phyloP scores from a whole-genome alignment of 2,888 invertebrate genomes.

The Crepidodera aurea region DNA sequence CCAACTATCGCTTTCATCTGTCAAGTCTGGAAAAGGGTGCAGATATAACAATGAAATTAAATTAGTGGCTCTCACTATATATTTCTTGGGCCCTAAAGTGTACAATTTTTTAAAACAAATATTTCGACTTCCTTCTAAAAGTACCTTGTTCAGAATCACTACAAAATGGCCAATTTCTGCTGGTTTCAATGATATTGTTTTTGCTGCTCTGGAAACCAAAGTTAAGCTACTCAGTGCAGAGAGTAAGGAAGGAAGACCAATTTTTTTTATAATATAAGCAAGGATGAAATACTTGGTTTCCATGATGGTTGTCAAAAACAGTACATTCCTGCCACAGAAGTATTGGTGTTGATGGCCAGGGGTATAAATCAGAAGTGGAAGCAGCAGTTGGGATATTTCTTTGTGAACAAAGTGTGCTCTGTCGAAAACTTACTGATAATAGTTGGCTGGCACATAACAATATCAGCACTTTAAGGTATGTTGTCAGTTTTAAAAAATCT shows the following conservation, averaged over 20 bases:
- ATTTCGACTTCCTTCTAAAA: too few relatives aligned
- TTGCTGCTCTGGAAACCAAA: too few relatives aligned
- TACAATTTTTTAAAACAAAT: too few relatives aligned
- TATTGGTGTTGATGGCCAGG: slow-evolving; percentile 13
- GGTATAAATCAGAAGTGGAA: slow-evolving; percentile 6
- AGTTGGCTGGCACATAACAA: slow-evolving; percentile 27
- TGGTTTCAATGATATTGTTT: too few relatives aligned
- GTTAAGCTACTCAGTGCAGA: too few relatives aligned
- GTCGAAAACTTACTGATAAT: not conserved
- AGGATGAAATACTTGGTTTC: slow-evolving; percentile 11
- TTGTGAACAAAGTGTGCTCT: not conserved
- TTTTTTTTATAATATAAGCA: slow-evolving; percentile 10
- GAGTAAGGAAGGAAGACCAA: slow-evolving; percentile 2
- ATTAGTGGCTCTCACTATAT: too few relatives aligned
- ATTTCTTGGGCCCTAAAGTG: too few relatives aligned
- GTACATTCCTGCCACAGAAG: not conserved
- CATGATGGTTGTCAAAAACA: not conserved
- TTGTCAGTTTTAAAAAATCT: slow-evolving; percentile 34
- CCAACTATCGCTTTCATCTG: too few relatives aligned
- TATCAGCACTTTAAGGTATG: slow-evolving; percentile 19
- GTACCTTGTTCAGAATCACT: too few relatives aligned
- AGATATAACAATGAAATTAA: too few relatives aligned
- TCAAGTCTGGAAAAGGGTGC: too few relatives aligned
- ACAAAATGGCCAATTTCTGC: too few relatives aligned
- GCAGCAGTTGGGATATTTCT: slow-evolving; percentile 4